A percentile compares a stretch with the other conserved stretches of the same genome.
Conservation (phyloP, 1,140 invertebrate species). For the Neodiprion lecontei region DNA sequence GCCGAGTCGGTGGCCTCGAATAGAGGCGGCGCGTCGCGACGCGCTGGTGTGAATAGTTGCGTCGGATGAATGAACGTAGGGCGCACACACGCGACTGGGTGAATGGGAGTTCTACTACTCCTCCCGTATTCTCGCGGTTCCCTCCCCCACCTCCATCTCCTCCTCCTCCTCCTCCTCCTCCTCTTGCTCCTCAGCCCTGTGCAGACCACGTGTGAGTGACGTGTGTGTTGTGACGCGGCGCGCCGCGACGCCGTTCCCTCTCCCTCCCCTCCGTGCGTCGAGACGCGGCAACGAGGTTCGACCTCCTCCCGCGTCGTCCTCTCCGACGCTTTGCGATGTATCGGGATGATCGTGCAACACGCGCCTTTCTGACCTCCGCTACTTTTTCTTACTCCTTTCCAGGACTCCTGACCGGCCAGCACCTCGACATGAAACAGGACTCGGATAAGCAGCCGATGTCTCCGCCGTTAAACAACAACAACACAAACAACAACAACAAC, state of each 20-base stretch:
- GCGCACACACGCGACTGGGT: neutral
- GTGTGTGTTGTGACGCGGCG: slow-evolving; percentile 3
- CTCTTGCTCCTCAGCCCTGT: neutral
- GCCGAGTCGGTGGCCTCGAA: slow-evolving; percentile 35
- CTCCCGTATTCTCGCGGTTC: slow-evolving; percentile 8
- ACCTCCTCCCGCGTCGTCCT: no score
- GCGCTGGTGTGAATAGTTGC: slow-evolving; percentile 8
- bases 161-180: neutral
- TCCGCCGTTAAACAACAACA: slow-evolving; percentile 53
- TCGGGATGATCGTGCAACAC: no score
- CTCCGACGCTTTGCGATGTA: no score
- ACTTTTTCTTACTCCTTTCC: slow-evolving; percentile 36
- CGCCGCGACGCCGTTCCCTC: no score
- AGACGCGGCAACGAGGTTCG: no score
- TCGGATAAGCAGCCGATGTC: slow-evolving; percentile 51
- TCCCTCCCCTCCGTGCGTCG: no score
- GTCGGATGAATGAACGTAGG: slow-evolving; percentile 4
- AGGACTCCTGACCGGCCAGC: slow-evolving; percentile 54
- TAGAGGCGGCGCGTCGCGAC: slow-evolving; percentile 24
- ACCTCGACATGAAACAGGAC: slow-evolving; percentile 52
- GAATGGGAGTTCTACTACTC: slow-evolving; percentile 7
- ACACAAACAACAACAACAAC: slow-evolving; percentile 45
- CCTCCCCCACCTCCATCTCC: neutral
- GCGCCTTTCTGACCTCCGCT: neutral
- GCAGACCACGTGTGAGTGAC: slow-evolving; percentile 4